Conservation (phyloP, 2,797 vertebrate genomes). For the Myotis vivesi region DNA sequence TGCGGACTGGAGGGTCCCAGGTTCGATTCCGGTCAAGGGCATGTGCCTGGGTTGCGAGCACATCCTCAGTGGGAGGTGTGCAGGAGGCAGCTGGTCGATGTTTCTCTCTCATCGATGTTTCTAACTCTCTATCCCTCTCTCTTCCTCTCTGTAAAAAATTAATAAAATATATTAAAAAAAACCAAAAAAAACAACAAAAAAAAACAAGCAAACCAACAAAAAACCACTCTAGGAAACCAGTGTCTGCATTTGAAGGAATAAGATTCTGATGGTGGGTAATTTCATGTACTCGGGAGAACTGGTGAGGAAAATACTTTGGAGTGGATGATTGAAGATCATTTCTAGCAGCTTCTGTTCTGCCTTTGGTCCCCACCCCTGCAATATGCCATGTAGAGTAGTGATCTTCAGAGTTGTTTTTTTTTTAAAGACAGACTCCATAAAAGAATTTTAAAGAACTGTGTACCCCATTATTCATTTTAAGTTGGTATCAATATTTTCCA, state of each 20-base stretch:
- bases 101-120: no score
- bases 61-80: no score
- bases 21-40: no score
- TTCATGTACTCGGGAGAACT: neutral
- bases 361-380: neutral
- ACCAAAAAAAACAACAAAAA: no score
- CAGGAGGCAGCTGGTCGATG: no score
- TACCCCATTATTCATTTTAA: neutral
- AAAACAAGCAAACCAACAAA: no score
- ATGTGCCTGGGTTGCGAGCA: no score
- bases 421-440: neutral
- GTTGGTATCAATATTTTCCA: conserved; percentile 3
- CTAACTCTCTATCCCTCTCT: no score
- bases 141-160: no score
- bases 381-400: neutral
- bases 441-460: conserved; percentile 1
- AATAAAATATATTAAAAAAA: no score
- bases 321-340: neutral
- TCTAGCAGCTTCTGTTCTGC: neutral
- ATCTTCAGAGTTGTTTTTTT: neutral
- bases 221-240: neutral
- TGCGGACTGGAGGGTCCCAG: no score
- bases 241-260: conserved; percentile 19
- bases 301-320: neutral
- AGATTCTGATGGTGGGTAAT: neutral